Percentiles rank a stretch among this genome's conserved stretches.
Evolutionary conservation across 2,113 vertebrate species (phyloP).

Genomic region (Micronycteris hirsuta): DNA sequence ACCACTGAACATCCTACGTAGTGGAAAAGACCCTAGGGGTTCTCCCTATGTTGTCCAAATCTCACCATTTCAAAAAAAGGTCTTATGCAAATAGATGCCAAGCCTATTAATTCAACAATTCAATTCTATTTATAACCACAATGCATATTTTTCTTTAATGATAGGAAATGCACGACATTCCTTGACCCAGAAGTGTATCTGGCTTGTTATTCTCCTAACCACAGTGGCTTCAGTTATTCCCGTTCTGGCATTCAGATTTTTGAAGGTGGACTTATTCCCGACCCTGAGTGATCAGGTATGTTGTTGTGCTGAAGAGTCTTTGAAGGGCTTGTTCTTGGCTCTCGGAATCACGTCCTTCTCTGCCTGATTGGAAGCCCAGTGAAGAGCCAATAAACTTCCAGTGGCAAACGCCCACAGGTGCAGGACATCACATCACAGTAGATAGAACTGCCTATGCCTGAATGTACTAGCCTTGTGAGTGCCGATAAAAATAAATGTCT

Average conservation of each 20-base stretch:
- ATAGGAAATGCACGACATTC: conserved; percentile 83
- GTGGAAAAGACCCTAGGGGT: background rate
- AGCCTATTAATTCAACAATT: background rate
- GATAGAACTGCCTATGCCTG: background rate
- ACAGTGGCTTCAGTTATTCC: conserved; percentile 85
- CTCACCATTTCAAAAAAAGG: background rate
- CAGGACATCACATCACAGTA: background rate
- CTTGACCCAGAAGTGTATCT: conserved; percentile 82
- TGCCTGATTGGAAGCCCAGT: background rate
- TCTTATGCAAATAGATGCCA: background rate
- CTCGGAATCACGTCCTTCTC: background rate
- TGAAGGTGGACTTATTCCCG: conserved; percentile 82
- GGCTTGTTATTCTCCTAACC: conserved; percentile 87
- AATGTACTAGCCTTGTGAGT: background rate
- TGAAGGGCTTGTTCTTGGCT: background rate
- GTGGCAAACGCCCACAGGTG: background rate
- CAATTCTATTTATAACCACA: background rate
- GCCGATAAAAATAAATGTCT: background rate
- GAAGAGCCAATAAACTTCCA: background rate
- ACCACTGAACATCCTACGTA: background rate
- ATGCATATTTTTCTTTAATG: conserved; percentile 23
- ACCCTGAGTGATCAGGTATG: conserved; percentile 85
- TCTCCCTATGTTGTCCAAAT: background rate
- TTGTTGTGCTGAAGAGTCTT: background rate
- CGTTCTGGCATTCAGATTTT: conserved; percentile 79